Base-by-base conservation (phyloP, 2,797 vertebrate genomes). In the Alauda arvensis region DNA sequence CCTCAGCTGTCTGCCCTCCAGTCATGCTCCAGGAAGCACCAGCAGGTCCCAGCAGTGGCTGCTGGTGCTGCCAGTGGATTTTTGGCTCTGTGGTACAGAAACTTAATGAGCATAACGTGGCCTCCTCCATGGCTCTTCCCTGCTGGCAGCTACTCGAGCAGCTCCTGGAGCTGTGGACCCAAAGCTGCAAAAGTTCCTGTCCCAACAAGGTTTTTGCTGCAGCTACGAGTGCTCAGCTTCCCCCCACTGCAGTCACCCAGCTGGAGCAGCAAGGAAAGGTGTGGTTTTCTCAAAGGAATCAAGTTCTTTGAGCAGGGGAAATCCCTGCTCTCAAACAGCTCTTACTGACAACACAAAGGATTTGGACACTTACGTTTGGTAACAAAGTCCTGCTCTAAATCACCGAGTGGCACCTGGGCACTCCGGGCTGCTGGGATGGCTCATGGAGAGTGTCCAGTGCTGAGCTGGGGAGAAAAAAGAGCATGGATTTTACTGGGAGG, bases 381-480 rank as follows among this genome's bases (percentile, higher is more conserved):
- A 8, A 60, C 25, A 2, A 59, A 29, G 85, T 84, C 56, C 85
- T 71, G 66, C 77, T 87, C 59, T 78, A 13, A 39, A 17, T 75
- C 84, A 68, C 39, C 1, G 23, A 1, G 19, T 0, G 6, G 84
- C 62, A 40, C 72, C 1, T 0, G 8, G 62, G 9, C 0, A 4
- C 45, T 6, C 49, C 2, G 83, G 39, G 85, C 67, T 76, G 68
- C 68, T 25, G 46, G 8, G 21, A 4, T 28, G 79, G 69, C 67
- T 91, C 90, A 87, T 0, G 16, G 52, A 83, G 29, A 0, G 45
- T 18, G 20, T 93, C 89, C 81, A 24, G 4, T 12, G 4, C 55
- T 60, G 74, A 24, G 43, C 91, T 93, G 90, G 56, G 82, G 90
- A 92, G 70, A 93, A 70, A 93, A 76, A 33, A 87, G n/a, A 88